These are phyloP conservation scores for Tribolium madens DNA, from an alignment of 1,140 invertebrate genomes.

Conservation along the genomic window DNA sequence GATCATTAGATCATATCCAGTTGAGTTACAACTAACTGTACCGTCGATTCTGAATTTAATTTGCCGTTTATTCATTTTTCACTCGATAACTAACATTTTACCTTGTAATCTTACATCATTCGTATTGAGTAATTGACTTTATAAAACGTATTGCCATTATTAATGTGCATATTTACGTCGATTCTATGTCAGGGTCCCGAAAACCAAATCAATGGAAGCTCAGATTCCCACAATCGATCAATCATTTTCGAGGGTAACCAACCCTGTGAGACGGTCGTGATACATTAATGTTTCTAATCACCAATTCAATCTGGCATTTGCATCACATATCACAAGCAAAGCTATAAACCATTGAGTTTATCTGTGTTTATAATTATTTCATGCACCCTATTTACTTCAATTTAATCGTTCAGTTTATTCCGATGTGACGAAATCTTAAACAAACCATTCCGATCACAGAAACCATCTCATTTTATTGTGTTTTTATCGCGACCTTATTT, in stretches of 20 bases:
- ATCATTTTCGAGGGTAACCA: background rate
- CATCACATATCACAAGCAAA: conserved; percentile 13
- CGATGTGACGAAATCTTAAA: conserved; percentile 18
- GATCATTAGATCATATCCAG: conserved; percentile 26
- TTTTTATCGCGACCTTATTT: conserved; percentile 30
- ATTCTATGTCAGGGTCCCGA: conserved; percentile 41
- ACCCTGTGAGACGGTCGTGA: conserved; percentile 11
- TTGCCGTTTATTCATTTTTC: conserved; percentile 34
- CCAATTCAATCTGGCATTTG: conserved; percentile 17
- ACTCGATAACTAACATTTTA: conserved; percentile 37
- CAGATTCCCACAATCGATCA: conserved; percentile 37
- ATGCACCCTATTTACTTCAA: conserved; percentile 1
- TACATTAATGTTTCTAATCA: conserved; percentile 23
- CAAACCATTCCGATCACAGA: background rate
- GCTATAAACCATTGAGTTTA: conserved; percentile 5
- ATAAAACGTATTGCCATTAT: conserved; percentile 44
- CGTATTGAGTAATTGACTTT: conserved; percentile 44
- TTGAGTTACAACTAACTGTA: conserved; percentile 1
- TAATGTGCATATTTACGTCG: conserved; percentile 43
- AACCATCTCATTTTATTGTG: conserved; percentile 9
- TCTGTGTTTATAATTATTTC: conserved; percentile 24
- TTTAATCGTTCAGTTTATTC: background rate
- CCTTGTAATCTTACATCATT: conserved; percentile 45
- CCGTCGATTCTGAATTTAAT: conserved; percentile 28
- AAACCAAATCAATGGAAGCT: conserved; percentile 27